Conservation (phyloP, 2,113 vertebrate genomes). For the Pomatostomus ruficeps region DNA sequence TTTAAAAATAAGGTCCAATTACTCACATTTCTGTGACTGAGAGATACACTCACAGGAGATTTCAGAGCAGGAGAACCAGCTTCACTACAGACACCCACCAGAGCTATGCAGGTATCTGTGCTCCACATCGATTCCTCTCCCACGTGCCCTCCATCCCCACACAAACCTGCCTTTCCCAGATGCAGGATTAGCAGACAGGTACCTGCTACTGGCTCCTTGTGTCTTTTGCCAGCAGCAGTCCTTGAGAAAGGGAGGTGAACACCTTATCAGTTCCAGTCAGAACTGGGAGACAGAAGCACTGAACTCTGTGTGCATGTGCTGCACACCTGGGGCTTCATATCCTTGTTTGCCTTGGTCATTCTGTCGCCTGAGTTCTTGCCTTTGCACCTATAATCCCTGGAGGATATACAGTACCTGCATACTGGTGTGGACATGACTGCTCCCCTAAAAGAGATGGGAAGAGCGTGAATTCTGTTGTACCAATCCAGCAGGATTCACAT, state of each 20-base stretch:
- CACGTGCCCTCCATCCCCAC: rapidly evolving
- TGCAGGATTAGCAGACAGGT: neutral
- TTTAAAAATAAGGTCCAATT: neutral
- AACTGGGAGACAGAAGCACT: neutral
- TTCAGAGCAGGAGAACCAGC: neutral
- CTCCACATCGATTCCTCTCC: neutral
- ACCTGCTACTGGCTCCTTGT: neutral
- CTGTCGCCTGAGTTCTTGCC: neutral
- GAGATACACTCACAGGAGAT: neutral
- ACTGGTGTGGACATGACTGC: neutral
- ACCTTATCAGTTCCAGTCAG: neutral
- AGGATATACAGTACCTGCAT: neutral
- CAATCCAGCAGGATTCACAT: neutral
- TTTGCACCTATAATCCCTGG: neutral
- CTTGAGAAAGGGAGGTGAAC: neutral
- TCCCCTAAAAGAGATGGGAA: neutral
- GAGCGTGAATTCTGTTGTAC: neutral
- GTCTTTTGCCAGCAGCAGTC: neutral
- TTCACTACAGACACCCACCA: neutral
- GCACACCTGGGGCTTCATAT: neutral
- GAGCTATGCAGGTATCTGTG: neutral
- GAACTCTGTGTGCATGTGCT: neutral
- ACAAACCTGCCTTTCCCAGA: neutral
- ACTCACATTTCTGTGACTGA: neutral
- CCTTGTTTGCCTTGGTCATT: neutral